phyloP scores from a whole-genome alignment of 1,140 invertebrate species.

The Drosophila virilis region DNA sequence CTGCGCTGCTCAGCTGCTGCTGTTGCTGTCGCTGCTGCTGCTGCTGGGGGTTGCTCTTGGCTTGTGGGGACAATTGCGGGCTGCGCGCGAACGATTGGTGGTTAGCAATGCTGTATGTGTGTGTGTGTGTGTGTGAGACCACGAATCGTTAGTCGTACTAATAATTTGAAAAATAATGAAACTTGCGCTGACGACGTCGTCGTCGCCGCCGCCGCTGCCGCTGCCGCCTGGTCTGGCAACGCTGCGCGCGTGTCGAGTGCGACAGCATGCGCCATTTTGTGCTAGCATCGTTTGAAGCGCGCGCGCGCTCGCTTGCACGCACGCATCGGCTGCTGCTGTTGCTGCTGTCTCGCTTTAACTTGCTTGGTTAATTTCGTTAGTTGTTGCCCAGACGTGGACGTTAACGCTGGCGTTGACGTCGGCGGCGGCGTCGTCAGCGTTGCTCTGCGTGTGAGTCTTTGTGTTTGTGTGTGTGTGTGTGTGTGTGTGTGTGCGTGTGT shows the following conservation, averaged over 20 bases:
- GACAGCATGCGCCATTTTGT: slow-evolving; percentile 23
- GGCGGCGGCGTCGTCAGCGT: too few species aligned
- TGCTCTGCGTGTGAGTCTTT: background rate
- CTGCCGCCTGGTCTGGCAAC: slow-evolving; percentile 10
- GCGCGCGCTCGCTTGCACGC: slow-evolving; percentile 40
- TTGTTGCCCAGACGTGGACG: slow-evolving; percentile 36
- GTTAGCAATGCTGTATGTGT: slow-evolving; percentile 41
- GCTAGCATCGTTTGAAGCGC: slow-evolving; percentile 11
- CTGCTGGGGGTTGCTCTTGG: slow-evolving; percentile 33
- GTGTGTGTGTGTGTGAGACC: slow-evolving; percentile 59
- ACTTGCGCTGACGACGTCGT: slow-evolving; percentile 18
- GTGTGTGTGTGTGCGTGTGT: slow-evolving; percentile 11
- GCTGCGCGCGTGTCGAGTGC: slow-evolving; percentile 18
- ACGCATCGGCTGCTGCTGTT: background rate
- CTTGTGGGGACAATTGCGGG: slow-evolving; percentile 70
- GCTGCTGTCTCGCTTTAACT: slow-evolving; percentile 66
- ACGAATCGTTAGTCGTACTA: slow-evolving; percentile 83
- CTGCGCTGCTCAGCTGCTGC: slow-evolving; percentile 23
- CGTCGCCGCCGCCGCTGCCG: slow-evolving; percentile 7
- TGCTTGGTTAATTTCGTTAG: slow-evolving; percentile 78
- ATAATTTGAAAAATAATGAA: slow-evolving; percentile 83
- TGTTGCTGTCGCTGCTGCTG: slow-evolving; percentile 28
- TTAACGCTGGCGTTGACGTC: background rate
- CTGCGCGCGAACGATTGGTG: slow-evolving; percentile 80
- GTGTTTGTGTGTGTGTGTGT: background rate